Evolutionary conservation across 2,797 vertebrate genomes (phyloP).

Genomic region (Amblyopsis hoosieri): DNA sequence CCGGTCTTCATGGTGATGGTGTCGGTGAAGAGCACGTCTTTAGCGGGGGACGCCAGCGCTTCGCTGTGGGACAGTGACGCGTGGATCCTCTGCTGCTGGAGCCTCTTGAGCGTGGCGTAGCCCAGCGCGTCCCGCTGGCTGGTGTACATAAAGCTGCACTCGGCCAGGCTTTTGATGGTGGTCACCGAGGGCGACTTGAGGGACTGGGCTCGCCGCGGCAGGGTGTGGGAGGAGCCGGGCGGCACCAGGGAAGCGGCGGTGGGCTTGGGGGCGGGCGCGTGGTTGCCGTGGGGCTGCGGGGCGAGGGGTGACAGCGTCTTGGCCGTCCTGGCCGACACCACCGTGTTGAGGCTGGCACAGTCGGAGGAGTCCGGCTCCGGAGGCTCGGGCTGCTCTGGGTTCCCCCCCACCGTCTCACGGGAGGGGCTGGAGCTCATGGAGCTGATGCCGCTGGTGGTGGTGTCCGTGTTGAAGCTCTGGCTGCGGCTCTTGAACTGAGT

Average conservation of each 20-base stretch:
- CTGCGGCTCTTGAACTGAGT: constrained; percentile 97
- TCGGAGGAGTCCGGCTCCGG: constrained; percentile 88
- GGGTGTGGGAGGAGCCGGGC: constrained; percentile 93
- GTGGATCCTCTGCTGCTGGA: constrained; percentile 97
- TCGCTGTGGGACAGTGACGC: constrained; percentile 95
- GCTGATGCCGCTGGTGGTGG: constrained; percentile 97
- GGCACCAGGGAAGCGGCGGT: constrained; percentile 90
- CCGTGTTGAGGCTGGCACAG: constrained; percentile 96
- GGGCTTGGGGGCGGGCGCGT: constrained; percentile 89
- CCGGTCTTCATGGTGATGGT: constrained; percentile 98
- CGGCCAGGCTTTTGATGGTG: constrained; percentile 93
- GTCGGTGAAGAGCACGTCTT: constrained; percentile 96
- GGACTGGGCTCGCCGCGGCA: constrained; percentile 94
- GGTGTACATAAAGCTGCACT: constrained; percentile 95
- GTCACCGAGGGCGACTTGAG: constrained; percentile 94
- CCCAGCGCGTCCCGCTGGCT: constrained; percentile 95
- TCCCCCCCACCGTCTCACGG: constrained; percentile 91
- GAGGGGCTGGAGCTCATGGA: constrained; percentile 99
- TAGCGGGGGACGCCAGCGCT: constrained; percentile 94
- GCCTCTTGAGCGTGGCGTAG: constrained; percentile 92
- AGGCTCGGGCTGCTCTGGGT: constrained; percentile 80
- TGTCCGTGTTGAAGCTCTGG: constrained; percentile 99
- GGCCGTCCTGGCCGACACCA: constrained; percentile 93
- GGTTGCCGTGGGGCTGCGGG: constrained; percentile 86
- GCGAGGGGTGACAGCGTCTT: constrained; percentile 87